Percentiles rank a stretch among this genome's conserved stretches.
Evolutionary conservation across 2,888 invertebrate species (phyloP).

Genomic region (Idaea aversata): DNA sequence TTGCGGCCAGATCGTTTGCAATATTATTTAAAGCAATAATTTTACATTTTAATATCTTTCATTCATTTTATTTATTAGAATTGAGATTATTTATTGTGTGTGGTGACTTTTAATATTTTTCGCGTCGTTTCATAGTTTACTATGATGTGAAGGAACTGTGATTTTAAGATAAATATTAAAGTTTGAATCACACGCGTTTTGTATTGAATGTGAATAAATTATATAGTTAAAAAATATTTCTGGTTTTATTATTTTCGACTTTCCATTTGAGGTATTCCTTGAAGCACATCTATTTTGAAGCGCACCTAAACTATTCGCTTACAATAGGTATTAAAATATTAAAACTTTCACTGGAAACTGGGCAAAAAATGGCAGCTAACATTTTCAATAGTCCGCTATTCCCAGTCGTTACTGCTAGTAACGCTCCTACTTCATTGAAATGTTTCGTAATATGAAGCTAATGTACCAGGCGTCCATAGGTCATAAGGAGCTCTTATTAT

Average conservation of each 20-base stretch:
- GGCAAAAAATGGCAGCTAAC: no score
- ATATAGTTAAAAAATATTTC: slow-evolving; percentile 64
- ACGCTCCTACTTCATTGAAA: no score
- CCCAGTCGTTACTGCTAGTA: no score
- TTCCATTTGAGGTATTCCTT: no score
- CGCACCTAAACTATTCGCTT: no score
- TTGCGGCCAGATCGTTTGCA: slow-evolving; percentile 42
- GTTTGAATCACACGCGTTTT: slow-evolving; percentile 74
- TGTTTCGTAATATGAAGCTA: no score
- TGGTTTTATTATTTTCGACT: slow-evolving; percentile 21
- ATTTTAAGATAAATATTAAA: slow-evolving; percentile 68
- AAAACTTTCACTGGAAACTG: no score
- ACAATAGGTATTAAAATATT: no score
- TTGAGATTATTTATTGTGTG: slow-evolving; percentile 77
- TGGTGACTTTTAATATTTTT: slow-evolving; percentile 72
- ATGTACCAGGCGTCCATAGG: no score
- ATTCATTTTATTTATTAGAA: slow-evolving; percentile 65
- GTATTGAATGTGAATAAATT: slow-evolving; percentile 80
- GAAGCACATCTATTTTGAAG: no score
- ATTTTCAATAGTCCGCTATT: no score
- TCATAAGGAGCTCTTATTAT: no score
- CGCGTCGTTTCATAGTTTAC: slow-evolving; percentile 45
- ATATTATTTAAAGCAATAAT: slow-evolving; percentile 52
- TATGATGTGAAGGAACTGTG: slow-evolving; percentile 47
- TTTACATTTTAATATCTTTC: slow-evolving; percentile 43